Evolutionary conservation across 2,113 vertebrate genomes (phyloP).

Genomic region (Trinectes maculatus): DNA sequence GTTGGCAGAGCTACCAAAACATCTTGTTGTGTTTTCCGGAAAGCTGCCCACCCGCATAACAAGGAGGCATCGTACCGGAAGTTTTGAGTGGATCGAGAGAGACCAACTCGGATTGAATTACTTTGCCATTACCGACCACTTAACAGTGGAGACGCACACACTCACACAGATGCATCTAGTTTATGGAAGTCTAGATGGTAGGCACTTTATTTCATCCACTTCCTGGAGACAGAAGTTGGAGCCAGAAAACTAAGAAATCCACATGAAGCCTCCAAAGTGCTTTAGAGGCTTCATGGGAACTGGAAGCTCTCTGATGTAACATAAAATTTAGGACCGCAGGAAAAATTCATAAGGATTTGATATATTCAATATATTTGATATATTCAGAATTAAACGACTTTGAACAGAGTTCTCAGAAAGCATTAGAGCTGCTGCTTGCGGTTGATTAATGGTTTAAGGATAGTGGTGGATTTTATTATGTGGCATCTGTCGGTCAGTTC

Average conservation of each 20-base stretch:
- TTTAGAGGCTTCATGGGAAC: constrained; percentile 23
- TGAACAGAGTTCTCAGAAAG: constrained; percentile 27
- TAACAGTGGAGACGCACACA: constrained; percentile 62
- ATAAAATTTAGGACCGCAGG: constrained; percentile 37
- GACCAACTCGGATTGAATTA: constrained; percentile 76
- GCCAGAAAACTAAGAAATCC: constrained; percentile 58
- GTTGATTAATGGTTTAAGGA: constrained; percentile 26
- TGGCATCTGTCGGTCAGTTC: constrained; percentile 24
- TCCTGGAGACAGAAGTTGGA: constrained; percentile 60
- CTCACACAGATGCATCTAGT: constrained; percentile 49
- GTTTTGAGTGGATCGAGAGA: constrained; percentile 75
- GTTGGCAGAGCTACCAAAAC: constrained; percentile 57
- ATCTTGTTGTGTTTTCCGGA: constrained; percentile 69
- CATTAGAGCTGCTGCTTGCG: constrained; percentile 11
- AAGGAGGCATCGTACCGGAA: constrained; percentile 70
- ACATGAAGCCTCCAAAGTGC: constrained; percentile 30
- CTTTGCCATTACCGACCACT: constrained; percentile 79
- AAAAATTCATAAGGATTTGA: no score
- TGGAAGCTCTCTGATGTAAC: constrained; percentile 43
- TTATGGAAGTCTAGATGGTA: constrained; percentile 66
- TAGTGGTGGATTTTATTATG: background rate
- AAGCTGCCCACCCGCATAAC: constrained; percentile 61
- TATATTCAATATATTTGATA: no score
- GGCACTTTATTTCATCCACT: constrained; percentile 66
- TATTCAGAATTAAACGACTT: constrained; percentile 22